A percentile compares a stretch with the other conserved stretches of the same genome.
Evolutionary conservation across 30 jellyfish, hydroid and myxozoan genomes (phyloP).

Genomic region (Cassiopea andromeda): DNA sequence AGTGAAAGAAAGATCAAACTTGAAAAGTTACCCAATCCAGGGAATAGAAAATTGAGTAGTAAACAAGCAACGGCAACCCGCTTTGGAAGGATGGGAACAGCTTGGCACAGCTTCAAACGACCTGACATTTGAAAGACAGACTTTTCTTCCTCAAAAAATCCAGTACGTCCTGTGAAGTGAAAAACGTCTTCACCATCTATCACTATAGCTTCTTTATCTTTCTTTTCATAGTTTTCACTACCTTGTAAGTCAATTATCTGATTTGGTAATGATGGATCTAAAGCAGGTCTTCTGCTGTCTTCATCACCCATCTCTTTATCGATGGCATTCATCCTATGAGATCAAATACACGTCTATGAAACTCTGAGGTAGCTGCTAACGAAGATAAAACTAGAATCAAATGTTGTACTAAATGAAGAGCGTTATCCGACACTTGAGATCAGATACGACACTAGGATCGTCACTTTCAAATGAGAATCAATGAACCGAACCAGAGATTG

Average conservation of each 20-base stretch:
- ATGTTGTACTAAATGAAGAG: too few species aligned
- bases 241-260: background rate
- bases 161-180: slow-evolving; percentile 20
- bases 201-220: slow-evolving; percentile 7
- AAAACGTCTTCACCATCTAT: slow-evolving; percentile 19
- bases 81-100: slow-evolving; percentile 62
- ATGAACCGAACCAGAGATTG: too few species aligned
- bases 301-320: background rate
- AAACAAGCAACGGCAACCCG: slow-evolving; percentile 46
- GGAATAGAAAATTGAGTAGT: slow-evolving; percentile 45
- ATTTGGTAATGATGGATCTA: slow-evolving; percentile 12
- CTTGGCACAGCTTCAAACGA: slow-evolving; percentile 39
- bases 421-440: too few species aligned
- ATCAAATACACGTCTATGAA: background rate
- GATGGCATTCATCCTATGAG: background rate
- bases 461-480: too few species aligned
- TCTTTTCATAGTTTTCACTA: background rate
- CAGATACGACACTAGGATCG: too few species aligned
- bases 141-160: slow-evolving; percentile 56
- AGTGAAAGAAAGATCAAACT: too few species aligned
- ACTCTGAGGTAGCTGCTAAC: background rate
- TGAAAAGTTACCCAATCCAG: slow-evolving; percentile 71
- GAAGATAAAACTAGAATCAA: too few species aligned
- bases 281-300: background rate
- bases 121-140: slow-evolving; percentile 58